These are phyloP conservation scores for Phymastichus coffea DNA, from an alignment of 1,140 invertebrate species.

Conservation along the genomic window DNA sequence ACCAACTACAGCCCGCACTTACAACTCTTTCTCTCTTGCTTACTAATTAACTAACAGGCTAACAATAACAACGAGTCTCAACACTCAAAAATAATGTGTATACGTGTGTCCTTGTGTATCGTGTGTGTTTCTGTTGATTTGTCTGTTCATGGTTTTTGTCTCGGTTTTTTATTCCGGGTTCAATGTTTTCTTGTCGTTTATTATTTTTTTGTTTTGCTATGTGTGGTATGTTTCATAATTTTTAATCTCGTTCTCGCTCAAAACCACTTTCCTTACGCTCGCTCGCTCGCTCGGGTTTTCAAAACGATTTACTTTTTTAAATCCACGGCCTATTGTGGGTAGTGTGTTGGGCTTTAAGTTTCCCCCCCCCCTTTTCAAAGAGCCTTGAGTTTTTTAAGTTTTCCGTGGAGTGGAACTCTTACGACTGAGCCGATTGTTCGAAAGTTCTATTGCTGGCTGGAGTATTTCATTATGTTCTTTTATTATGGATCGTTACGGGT, in stretches of 20 bases:
- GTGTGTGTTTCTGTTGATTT: conserved; percentile 25
- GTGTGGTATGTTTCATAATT: conserved; percentile 3
- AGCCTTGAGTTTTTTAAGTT: no score
- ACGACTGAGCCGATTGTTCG: no score
- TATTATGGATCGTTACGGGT: no score
- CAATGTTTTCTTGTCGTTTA: conserved; percentile 3
- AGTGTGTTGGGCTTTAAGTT: conserved; percentile 3
- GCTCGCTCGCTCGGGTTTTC: conserved; percentile 23
- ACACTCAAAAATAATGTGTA: conserved; percentile 49
- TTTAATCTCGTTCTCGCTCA: conserved; percentile 21
- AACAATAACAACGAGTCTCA: conserved; percentile 59
- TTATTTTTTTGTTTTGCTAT: conserved; percentile 9
- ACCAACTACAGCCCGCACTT: conserved; percentile 59
- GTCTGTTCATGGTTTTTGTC: conserved; percentile 38
- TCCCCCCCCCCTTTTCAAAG: background rate
- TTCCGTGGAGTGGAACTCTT: no score
- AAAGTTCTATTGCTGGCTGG: no score
- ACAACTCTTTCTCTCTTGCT: conserved; percentile 59
- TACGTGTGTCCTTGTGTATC: conserved; percentile 39
- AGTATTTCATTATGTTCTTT: no score
- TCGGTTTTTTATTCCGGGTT: conserved; percentile 13
- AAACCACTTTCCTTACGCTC: conserved; percentile 18
- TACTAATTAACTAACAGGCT: conserved; percentile 61
- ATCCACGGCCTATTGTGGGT: conserved; percentile 10
- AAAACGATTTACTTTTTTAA: conserved; percentile 9